Conservation (phyloP, 2,888 invertebrate species). For the Fabriciana adippe region DNA sequence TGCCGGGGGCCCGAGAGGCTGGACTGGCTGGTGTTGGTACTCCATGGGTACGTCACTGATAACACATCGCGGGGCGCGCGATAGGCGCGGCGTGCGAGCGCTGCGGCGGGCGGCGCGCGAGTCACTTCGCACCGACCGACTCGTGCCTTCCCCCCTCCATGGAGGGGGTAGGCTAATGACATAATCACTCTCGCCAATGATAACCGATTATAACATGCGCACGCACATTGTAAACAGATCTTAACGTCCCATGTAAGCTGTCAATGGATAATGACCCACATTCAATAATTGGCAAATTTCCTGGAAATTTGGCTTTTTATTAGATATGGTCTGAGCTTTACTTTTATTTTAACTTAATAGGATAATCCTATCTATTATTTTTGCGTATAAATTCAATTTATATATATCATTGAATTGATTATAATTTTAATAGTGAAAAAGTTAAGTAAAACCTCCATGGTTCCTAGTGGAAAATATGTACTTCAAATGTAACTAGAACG, state of each 20-base stretch:
- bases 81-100: constrained; percentile 54
- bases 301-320: no score
- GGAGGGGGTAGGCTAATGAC: constrained; percentile 47
- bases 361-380: no score
- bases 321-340: no score
- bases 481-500: constrained; percentile 12
- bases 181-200: constrained; percentile 63
- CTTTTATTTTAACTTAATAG: no score
- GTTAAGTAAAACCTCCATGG: neutral
- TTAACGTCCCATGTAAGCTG: constrained; percentile 3
- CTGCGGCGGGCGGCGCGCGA: constrained; percentile 55
- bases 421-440: neutral
- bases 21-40: constrained; percentile 75
- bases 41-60: constrained; percentile 65
- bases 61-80: constrained; percentile 70
- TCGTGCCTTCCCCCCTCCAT: constrained; percentile 38
- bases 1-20: constrained; percentile 84
- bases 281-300: no score
- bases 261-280: no score
- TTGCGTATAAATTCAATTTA: no score
- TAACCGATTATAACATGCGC: constrained; percentile 61
- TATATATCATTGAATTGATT: no score
- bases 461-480: neutral
- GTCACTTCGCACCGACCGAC: constrained; percentile 44
- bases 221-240: constrained; percentile 63